Evolutionary conservation across 2,113 vertebrate species (phyloP), one percentile per base, ranked within the genome.

Genomic region (Smithornis capensis): DNA sequence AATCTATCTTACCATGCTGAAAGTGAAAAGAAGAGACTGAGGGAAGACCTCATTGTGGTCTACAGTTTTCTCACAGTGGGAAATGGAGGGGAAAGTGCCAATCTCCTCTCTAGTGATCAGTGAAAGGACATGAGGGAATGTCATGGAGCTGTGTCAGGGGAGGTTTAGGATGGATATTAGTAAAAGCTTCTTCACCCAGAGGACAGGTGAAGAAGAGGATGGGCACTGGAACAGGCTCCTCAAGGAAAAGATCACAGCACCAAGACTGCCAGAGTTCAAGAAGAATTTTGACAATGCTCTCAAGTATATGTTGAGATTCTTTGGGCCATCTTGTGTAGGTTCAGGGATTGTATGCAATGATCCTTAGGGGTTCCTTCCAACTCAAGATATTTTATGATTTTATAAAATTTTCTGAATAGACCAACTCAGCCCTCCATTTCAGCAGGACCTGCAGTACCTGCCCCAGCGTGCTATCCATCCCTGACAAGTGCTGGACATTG

Each of bases 71-170:
- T 35, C 17, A 31, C 31, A 31, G 14, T 29, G 40, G 17, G 14
- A 53, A 62, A 25, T 6, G 11, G 23, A 40, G 11, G 9, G 6
- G 9, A 2, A 10, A 25, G 14, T 19, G 12, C 11, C 21, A 7
- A 3, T 22, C 24, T 60, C 14, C 11, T 53, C 45, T 45, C 28
- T 53, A 10, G 19, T 25, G 24, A 29, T 19, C 42, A 44, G 14
- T 4, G 45, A 33, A 19, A 60, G 16, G 7, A 38, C 9, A 4
- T 3, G 4, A 47, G 28, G 7, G 0, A n/a, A 29, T 18, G 13
- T n/a, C 21, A 23, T 37, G 14, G 35, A 35, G 24, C 2, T 18
- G 4, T 27, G 12, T 15, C n/a, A 55, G 14, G 23, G 19, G 14
- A 68, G 6, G 11, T 62, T 60, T 31, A 47, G 0, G 9, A 0